Evolutionary conservation across 2,888 invertebrate genomes (phyloP).

Genomic region (Spicauda simplicius): DNA sequence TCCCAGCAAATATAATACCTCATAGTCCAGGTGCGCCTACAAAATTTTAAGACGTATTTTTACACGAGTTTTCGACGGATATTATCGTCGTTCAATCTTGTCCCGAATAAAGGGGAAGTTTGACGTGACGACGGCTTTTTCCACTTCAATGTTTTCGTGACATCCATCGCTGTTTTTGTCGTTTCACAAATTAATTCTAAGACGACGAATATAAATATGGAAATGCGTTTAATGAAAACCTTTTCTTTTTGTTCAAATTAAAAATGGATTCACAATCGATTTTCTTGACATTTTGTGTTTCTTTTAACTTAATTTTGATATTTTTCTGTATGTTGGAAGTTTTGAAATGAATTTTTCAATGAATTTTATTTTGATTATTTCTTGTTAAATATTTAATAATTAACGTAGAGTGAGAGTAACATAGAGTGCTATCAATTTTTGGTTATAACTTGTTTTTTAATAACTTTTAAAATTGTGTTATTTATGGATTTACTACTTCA

Average conservation of each 20-base stretch:
- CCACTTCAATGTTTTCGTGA: conserved; percentile 27
- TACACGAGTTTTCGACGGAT: conserved; percentile 21
- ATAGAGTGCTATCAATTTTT: too few relatives aligned
- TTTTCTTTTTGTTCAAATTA: not conserved
- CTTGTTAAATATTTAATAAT: too few relatives aligned
- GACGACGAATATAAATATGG: conserved; percentile 6
- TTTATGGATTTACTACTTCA: too few relatives aligned
- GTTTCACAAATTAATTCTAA: conserved; percentile 16
- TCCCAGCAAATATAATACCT: not conserved
- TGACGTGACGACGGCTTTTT: conserved; percentile 29
- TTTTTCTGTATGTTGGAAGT: too few relatives aligned
- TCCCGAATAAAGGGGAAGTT: conserved; percentile 15
- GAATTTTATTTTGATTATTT: too few relatives aligned
- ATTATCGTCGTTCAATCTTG: conserved; percentile 29
- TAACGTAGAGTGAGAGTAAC: too few relatives aligned
- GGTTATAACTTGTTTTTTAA: too few relatives aligned
- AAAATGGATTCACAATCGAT: not conserved
- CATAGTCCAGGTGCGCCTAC: not conserved
- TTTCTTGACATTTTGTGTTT: not conserved
- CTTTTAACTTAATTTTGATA: not conserved
- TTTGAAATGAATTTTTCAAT: too few relatives aligned
- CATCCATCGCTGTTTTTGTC: conserved; percentile 27
- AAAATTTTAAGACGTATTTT: conserved; percentile 12
- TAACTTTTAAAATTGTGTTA: too few relatives aligned
- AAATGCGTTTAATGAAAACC: conserved; percentile 6